Base-by-base conservation (phyloP, 2,113 vertebrate species). In the Grammomys dolichurus region DNA sequence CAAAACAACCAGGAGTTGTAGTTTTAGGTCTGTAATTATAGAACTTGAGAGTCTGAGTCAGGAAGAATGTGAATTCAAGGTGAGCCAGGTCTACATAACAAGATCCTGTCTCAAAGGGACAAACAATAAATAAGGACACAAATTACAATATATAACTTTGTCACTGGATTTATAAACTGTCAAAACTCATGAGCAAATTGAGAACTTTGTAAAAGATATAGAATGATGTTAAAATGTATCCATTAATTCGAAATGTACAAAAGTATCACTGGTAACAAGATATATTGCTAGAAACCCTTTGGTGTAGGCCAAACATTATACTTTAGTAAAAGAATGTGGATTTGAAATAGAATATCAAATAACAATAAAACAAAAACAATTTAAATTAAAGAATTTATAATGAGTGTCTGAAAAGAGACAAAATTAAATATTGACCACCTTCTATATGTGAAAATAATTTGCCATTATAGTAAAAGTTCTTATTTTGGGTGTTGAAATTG, bases 361-460 rank as follows among this genome's bases (percentile, higher is more conserved):
- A 89, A 73, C 87, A 95, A 60, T 3, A n/a, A 87, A 89, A 63
- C 11, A 87, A 70, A 65, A 81, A 80, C 54, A 90, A 67, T n/a
- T n/a, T n/a, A 63, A 85, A 20, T 9, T 33, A 46, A 97, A 91
- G 46, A 89, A 89, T 91, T 69, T 31, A 77, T 69, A 13, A 63
- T 58, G 36, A n/a, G 20, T 36, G 8, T 67, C 40, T 72, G 33
- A 75, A 75, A 96, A 43, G 13, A 95, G 78, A 63, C 28, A 46
- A 46, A 86, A 56, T 46, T 54, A 67, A 80, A 80, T 40, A 12
- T 7, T 67, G n/a, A 65, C 5, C 17, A 51, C 11, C 40, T 90
- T 28, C 40, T 76, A 12, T 36, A 84, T 84, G 22, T 80, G 20
- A 89, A 28, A 88, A 56, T 65, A 56, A 48, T 69, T 88, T 67